phyloP scores from a whole-genome alignment of 2,888 invertebrate genomes.

The Lepidochitona cinerea region DNA sequence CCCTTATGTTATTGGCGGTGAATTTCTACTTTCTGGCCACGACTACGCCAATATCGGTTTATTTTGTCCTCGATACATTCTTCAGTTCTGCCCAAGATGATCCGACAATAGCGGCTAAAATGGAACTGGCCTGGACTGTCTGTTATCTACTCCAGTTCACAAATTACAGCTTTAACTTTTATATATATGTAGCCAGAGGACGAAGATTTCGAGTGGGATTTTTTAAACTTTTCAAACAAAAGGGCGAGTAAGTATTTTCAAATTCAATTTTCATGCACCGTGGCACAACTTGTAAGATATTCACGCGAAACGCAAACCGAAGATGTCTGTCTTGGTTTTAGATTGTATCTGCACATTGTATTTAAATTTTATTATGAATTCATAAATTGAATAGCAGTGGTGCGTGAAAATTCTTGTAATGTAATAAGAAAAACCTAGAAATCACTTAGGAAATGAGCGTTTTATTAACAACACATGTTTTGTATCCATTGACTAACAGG shows the following conservation, averaged over 20 bases:
- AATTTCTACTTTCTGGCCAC: conserved; percentile 39
- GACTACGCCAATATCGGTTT: conserved; percentile 39
- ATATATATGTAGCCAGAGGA: conserved; percentile 36
- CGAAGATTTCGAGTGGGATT: neutral
- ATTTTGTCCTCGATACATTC: conserved; percentile 43
- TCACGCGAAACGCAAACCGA: no score
- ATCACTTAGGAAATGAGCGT: no score
- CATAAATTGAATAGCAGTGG: no score
- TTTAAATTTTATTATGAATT: no score
- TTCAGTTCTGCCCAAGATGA: conserved; percentile 17
- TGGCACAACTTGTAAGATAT: no score
- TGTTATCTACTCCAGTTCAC: conserved; percentile 37
- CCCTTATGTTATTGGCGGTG: conserved; percentile 38
- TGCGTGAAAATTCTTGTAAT: no score
- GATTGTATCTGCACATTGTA: no score
- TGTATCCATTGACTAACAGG: no score
- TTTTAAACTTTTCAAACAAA: neutral
- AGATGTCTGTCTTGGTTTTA: no score
- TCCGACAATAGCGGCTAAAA: conserved; percentile 3
- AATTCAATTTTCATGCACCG: no score
- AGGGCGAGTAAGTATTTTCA: neutral
- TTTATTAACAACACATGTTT: no score
- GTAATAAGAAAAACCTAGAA: no score
- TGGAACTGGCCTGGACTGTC: conserved; percentile 35
- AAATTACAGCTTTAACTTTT: conserved; percentile 43